phyloP scores from a whole-genome alignment of 2,888 invertebrate species.

The Apotomis betuletana region DNA sequence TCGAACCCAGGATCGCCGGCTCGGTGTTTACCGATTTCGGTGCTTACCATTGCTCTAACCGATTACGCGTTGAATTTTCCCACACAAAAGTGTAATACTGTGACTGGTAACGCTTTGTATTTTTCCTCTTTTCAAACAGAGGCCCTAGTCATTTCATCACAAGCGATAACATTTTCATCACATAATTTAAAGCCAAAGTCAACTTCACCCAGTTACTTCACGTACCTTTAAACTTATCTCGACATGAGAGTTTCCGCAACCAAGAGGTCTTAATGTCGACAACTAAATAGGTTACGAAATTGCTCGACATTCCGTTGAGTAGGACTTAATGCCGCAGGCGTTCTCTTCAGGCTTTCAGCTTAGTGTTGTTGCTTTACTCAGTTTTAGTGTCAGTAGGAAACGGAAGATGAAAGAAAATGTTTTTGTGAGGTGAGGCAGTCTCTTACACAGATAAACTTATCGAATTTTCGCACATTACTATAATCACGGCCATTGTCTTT shows the following conservation, averaged over 20 bases:
- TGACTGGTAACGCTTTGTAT: too few relatives aligned
- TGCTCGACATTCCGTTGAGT: constrained; percentile 25
- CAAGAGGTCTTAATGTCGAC: constrained; percentile 25
- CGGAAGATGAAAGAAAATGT: not conserved
- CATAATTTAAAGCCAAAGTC: constrained; percentile 8
- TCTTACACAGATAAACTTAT: too few relatives aligned
- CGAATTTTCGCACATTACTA: too few relatives aligned
- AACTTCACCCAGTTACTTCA: constrained; percentile 11
- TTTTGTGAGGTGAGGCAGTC: not conserved
- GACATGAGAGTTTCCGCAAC: constrained; percentile 9
- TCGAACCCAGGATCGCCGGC: too few relatives aligned
- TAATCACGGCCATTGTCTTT: too few relatives aligned
- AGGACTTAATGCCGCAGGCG: constrained; percentile 35
- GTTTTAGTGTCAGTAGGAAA: constrained; percentile 6
- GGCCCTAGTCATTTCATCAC: not conserved
- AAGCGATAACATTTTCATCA: constrained; percentile 7
- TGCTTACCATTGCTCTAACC: too few relatives aligned
- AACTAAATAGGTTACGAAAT: constrained; percentile 34
- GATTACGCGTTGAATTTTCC: too few relatives aligned
- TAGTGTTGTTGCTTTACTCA: constrained; percentile 19
- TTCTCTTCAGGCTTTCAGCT: constrained; percentile 23
- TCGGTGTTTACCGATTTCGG: too few relatives aligned
- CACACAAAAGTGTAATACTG: too few relatives aligned
- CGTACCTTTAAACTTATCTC: constrained; percentile 28
- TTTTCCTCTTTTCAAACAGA: not conserved